phyloP scores from a whole-genome alignment of 2,888 invertebrate genomes.

The Thymelicus acteon region DNA sequence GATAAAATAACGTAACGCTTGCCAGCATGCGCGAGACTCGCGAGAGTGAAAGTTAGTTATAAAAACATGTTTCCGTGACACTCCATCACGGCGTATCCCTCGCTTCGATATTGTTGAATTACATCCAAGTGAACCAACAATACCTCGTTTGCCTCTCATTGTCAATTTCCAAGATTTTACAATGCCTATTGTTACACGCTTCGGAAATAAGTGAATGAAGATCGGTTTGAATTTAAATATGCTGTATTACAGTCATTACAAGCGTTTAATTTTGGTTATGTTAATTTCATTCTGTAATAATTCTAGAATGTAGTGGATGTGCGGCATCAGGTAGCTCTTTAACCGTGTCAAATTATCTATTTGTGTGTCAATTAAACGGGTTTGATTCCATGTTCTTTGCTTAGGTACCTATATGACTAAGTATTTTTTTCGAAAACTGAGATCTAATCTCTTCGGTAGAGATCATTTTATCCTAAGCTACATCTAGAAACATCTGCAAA shows the following conservation, averaged over 20 bases:
- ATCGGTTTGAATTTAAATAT: too few relatives aligned
- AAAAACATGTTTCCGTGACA: conserved; percentile 19
- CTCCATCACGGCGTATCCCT: background rate
- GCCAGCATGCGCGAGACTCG: background rate
- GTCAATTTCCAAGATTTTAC: conserved; percentile 23
- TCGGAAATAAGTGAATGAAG: background rate
- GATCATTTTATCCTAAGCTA: too few relatives aligned
- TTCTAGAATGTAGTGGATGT: background rate
- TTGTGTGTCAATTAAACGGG: background rate
- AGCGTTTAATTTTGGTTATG: too few relatives aligned
- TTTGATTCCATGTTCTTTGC: background rate
- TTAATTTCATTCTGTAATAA: background rate
- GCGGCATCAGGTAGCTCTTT: background rate
- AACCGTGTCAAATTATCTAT: background rate
- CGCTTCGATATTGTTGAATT: conserved; percentile 6
- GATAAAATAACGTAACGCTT: background rate
- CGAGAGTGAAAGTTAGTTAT: conserved; percentile 26
- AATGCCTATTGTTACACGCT: conserved; percentile 23
- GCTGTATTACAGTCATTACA: too few relatives aligned
- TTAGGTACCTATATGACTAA: too few relatives aligned
- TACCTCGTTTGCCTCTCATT: conserved; percentile 9
- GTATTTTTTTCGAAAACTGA: background rate
- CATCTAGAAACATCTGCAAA: too few relatives aligned
- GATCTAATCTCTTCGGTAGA: background rate
- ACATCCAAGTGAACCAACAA: conserved; percentile 15